Evolutionary conservation across 2,797 vertebrate genomes (phyloP).

Genomic region (Fundulus diaphanus): DNA sequence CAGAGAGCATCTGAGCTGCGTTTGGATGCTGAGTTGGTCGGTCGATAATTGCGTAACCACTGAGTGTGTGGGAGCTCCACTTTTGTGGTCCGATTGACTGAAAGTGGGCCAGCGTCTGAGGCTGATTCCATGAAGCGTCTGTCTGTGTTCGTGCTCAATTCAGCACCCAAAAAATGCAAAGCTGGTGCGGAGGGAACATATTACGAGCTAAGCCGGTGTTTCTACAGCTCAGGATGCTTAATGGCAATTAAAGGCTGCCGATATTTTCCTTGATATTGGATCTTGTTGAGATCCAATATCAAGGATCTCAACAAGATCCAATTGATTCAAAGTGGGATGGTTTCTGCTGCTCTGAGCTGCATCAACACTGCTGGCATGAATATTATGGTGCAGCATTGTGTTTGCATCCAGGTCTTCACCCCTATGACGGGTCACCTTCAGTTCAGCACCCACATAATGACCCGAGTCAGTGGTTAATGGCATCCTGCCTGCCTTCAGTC

Average conservation of each 20-base stretch:
- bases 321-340: constrained; percentile 26
- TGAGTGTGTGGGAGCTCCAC: constrained; percentile 69
- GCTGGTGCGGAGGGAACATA: not conserved
- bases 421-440: constrained; percentile 53
- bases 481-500: constrained; percentile 46
- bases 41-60: constrained; percentile 57
- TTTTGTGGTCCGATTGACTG: constrained; percentile 64
- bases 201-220: no score
- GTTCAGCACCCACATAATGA: constrained; percentile 38
- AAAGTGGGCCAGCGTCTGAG: constrained; percentile 71
- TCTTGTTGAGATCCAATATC: constrained; percentile 22
- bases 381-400: not conserved
- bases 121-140: constrained; percentile 50
- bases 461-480: constrained; percentile 30
- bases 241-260: not conserved
- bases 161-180: constrained; percentile 5
- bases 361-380: constrained; percentile 3
- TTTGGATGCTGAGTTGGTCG: constrained; percentile 37
- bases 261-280: not conserved
- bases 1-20: constrained; percentile 45
- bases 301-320: no score
- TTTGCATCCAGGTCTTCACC: constrained; percentile 11
- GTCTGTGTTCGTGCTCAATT: constrained; percentile 33
- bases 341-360: not conserved
- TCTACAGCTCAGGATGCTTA: not conserved